A percentile compares a stretch with the other conserved stretches of the same genome.
phyloP scores from a whole-genome alignment of 2,113 vertebrate species.

The Antigone vipio region DNA sequence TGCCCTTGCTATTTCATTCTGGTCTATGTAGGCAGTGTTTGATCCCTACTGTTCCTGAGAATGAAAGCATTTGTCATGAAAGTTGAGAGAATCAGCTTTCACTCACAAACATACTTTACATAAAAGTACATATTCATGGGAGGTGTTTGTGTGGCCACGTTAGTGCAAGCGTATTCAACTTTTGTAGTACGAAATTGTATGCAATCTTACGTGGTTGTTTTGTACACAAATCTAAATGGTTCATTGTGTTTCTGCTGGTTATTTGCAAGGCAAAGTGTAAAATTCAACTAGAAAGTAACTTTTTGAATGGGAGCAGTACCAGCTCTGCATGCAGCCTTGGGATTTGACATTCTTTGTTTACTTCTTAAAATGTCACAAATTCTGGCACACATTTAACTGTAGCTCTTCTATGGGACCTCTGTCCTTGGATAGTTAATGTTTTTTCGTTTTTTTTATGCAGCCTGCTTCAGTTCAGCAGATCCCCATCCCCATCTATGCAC shows the following conservation, averaged over 20 bases:
- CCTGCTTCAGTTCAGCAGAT: conserved; percentile 93
- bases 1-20: background rate
- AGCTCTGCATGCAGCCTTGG: background rate
- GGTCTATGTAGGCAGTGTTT: background rate
- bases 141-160: background rate
- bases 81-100: background rate
- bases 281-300: background rate
- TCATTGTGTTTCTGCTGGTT: background rate
- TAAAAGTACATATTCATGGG: background rate
- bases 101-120: background rate
- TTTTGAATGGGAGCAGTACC: background rate
- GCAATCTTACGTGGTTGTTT: background rate
- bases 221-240: background rate
- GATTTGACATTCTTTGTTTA: background rate
- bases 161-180: background rate
- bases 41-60: background rate
- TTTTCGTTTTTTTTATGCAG: conserved; percentile 58
- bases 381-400: background rate
- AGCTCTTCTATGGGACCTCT: background rate
- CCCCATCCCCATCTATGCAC: conserved; percentile 93
- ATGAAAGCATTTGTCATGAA: background rate
- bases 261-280: background rate
- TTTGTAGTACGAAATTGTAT: background rate
- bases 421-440: background rate
- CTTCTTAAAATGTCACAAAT: background rate